Evolutionary conservation across 2,113 vertebrate species (phyloP).

Genomic region (Gadus chalcogrammus): DNA sequence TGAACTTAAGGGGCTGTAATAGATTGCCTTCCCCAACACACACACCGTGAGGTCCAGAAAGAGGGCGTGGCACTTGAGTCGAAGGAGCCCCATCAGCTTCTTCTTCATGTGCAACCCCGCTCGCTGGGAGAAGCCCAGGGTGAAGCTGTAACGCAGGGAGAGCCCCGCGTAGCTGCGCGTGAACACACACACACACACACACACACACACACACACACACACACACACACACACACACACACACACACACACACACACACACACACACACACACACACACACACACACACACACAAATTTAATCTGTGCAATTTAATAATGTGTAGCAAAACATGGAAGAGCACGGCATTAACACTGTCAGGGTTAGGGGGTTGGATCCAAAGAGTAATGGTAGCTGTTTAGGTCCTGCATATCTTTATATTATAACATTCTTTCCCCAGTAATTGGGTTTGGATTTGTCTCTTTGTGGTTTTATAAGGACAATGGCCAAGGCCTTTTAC

Average conservation of each 20-base stretch:
- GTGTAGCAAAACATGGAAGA: too few species aligned
- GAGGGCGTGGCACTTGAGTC: slow-evolving; percentile 81
- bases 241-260: too few species aligned
- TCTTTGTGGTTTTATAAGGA: too few species aligned
- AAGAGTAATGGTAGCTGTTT: too few species aligned
- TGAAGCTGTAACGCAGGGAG: slow-evolving; percentile 84
- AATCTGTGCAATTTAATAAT: neutral
- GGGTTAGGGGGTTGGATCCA: too few species aligned
- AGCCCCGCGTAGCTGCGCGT: slow-evolving; percentile 77
- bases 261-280: neutral
- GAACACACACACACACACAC: neutral
- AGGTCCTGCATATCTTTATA: too few species aligned
- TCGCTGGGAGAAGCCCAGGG: slow-evolving; percentile 67
- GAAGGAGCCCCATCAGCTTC: slow-evolving; percentile 79
- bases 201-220: too few species aligned
- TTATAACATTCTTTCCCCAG: too few species aligned
- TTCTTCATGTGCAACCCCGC: slow-evolving; percentile 78
- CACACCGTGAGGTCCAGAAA: slow-evolving; percentile 84
- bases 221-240: neutral
- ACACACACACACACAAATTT: too few species aligned
- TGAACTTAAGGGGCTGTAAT: neutral
- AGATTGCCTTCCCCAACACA: neutral
- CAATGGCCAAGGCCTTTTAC: too few species aligned
- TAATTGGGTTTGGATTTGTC: too few species aligned
- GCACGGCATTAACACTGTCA: too few species aligned